These are phyloP conservation scores for Abramis brama DNA, from an alignment of 2,113 vertebrate species.

Conservation along the genomic window DNA sequence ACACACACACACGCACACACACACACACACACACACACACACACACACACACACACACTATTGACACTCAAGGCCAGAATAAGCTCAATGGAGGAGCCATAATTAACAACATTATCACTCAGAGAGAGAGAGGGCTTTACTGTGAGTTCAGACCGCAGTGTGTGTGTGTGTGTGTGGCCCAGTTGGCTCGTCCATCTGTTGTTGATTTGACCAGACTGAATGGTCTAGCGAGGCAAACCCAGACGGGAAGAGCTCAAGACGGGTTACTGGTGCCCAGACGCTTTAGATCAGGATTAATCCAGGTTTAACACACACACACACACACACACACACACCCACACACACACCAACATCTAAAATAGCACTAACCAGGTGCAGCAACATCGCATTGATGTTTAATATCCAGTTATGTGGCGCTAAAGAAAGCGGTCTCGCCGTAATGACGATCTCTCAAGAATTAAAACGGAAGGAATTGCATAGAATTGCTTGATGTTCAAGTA, in stretches of 20 bases:
- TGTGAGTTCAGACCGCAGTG: not conserved
- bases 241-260: slow-evolving; percentile 28
- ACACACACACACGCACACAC: no score
- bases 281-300: slow-evolving; percentile 23
- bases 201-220: slow-evolving; percentile 36
- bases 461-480: not conserved
- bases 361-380: not conserved
- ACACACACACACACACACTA: not conserved
- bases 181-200: slow-evolving; percentile 54
- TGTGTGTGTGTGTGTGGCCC: slow-evolving; percentile 34
- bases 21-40: not conserved
- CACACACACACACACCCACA: not conserved
- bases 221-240: slow-evolving; percentile 11
- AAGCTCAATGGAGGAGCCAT: not conserved
- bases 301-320: not conserved
- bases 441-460: not conserved
- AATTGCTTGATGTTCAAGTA: not conserved
- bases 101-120: slow-evolving; percentile 29
- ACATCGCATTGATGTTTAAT: not conserved
- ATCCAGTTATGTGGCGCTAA: not conserved
- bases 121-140: slow-evolving; percentile 2
- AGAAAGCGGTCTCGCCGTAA: not conserved
- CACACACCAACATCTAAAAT: not conserved
- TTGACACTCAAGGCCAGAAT: not conserved
- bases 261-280: not conserved